Evolutionary conservation across 2,797 vertebrate genomes (phyloP), one percentile per base, ranked within the genome.

Genomic region (Leucoraja ocellata): DNA sequence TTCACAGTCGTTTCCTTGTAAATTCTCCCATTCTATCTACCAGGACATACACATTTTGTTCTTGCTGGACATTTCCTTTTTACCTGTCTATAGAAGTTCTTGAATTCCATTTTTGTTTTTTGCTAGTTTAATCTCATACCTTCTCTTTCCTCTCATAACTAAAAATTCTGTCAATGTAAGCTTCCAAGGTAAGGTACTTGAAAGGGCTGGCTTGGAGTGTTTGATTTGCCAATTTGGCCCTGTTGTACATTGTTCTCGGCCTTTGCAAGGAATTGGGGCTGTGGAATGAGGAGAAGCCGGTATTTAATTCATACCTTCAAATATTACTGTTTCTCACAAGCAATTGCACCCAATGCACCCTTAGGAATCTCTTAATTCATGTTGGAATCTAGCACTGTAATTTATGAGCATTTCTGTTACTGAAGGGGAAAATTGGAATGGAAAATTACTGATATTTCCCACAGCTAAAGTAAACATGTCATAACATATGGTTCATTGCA

Each of bases 391-490:
- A 18, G 13, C 54, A 32, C 11, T 25, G 0, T 74, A 46, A 54
- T 14, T 76, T 39, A 76, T 46, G 23, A 92, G 28, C 23, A 76
- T 58, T 65, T 92, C 71, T 25, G 6, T 76, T 74, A 92, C 90
- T 76, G 36, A 92, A 76, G 71, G 25, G 23, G 10, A 46, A 74
- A 46, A 14, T 74, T n/a, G 36, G 46, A 46, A 54, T 46, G 68
- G 36, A 92, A 76, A 28, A n/a, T 88, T 92, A 76, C 1, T 54
- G 65, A 92, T 76, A 76, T 74, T 74, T 54, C 71, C 65, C 90
- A 46, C 71, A 74, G 71, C 68, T 28, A 65, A 91, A 92, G 90
- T 76, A 58, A 92, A 54, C 71, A 74, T 76, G 39, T 92, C 46
- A 63, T 68, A 36, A 36, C n/a, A 88, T 36, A 36, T 88, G 61